Base-by-base conservation (phyloP, 2,113 vertebrate species). In the Thermophis baileyi region DNA sequence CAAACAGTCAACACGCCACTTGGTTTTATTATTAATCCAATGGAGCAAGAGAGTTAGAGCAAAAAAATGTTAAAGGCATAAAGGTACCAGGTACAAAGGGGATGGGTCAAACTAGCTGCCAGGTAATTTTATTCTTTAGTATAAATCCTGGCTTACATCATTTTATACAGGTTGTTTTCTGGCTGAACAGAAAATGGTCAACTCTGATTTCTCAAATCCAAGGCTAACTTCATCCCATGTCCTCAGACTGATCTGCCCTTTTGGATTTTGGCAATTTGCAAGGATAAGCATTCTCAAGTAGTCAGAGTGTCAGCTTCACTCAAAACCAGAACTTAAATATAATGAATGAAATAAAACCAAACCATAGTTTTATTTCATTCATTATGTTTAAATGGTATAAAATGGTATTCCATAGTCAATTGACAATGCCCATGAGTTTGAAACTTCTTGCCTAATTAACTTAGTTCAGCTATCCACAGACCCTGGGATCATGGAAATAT, bases 301-400 rank as follows among this genome's bases (percentile, higher is more conserved):
- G 88, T 46, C 55, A 88, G 50, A 25, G 2, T 50, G 35, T 1
- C 24, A 20, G 91, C 85, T 91, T 1, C 91, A 95, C 85, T 25
- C 27, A 74, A 94, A 93, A 95, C 25, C 0, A 89, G 69, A 47
- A 88, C 49, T 57, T 95, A 86, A 55, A 57, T 54, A 93, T 63
- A 46, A 94, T 87, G 74, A 24, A 4, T 50, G 63, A 94, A 93
- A 93, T 88, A 18, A 85, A 93, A 89, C 6, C 18, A 94, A 93
- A 49, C 12, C 47, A n/a, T 55, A 3, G 16, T 20, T 54, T 20
- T 54, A 54, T 5, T 51, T 51, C 53, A 18, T 54, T 5, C 1
- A 20, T 54, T 54, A 5, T 18, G 11, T 54, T 54, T 54, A 54
- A 54, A 54, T 54, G 53, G 16, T 54, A 54, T 89, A 93, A 94